Conservation (phyloP, 1,140 invertebrate species). For the Zeugodacus cucurbitae region DNA sequence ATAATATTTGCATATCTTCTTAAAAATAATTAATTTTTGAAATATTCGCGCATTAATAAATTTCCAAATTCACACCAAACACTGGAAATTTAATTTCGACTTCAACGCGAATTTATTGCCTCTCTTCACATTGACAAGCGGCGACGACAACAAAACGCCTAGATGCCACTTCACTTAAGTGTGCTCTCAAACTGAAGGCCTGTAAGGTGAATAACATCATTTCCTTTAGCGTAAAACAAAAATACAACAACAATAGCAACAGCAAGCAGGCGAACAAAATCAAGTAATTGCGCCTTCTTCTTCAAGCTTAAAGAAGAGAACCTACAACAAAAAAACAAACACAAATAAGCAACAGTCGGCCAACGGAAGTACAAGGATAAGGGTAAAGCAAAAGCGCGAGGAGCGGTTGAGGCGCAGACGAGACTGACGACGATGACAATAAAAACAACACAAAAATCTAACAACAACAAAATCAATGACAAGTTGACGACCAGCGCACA, state of each 20-base stretch:
- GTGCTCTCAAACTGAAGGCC: neutral
- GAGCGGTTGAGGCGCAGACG: no score
- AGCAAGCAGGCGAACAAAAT: neutral
- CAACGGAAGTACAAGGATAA: neutral
- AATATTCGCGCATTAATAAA: neutral
- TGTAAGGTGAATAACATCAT: constrained; percentile 35
- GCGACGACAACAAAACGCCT: neutral
- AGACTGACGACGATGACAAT: neutral
- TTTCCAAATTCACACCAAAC: neutral
- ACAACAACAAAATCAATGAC: neutral
- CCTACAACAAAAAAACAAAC: neutral
- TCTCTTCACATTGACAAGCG: neutral
- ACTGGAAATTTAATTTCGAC: neutral
- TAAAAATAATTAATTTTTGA: neutral
- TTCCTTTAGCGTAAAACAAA: constrained; percentile 16
- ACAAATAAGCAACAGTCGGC: neutral
- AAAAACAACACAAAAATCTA: neutral
- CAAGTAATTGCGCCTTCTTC: neutral
- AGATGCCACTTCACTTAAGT: neutral
- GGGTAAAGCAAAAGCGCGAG: no score
- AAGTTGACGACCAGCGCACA: neutral
- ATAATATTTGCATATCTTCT: no score
- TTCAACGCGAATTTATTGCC: neutral
- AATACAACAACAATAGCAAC: constrained; percentile 8
- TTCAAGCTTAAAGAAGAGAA: neutral